These are phyloP conservation scores for Camptogramma bilineatum DNA, from an alignment of 2,888 invertebrate species.

Conservation along the genomic window DNA sequence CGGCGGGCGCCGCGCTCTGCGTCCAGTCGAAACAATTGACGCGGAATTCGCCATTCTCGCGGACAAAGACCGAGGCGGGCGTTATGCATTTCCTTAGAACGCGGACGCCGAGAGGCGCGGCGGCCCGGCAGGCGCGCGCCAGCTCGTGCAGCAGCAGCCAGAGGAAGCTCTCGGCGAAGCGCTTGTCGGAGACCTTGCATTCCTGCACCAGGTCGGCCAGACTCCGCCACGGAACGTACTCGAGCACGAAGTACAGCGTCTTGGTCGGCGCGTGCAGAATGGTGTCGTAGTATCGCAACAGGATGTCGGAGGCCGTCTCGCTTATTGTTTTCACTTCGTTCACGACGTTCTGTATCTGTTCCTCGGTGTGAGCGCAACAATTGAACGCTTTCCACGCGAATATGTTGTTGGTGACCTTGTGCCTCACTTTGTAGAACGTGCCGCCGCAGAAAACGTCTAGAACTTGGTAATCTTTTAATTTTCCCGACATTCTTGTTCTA, in stretches of 20 bases:
- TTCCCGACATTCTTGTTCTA: constrained; percentile 67
- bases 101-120: constrained; percentile 60
- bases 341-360: constrained; percentile 75
- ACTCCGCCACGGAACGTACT: constrained; percentile 73
- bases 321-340: constrained; percentile 77
- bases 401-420: constrained; percentile 82
- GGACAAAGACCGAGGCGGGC: constrained; percentile 66
- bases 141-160: constrained; percentile 76
- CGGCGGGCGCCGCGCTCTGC: constrained; percentile 34
- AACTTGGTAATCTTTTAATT: constrained; percentile 81
- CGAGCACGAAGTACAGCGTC: constrained; percentile 80
- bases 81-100: constrained; percentile 67
- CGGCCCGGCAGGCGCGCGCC: constrained; percentile 63
- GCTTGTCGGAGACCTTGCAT: constrained; percentile 64
- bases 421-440: constrained; percentile 82
- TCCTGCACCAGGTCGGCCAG: constrained; percentile 65
- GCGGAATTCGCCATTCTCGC: constrained; percentile 66
- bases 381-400: constrained; percentile 82
- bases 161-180: constrained; percentile 71
- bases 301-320: constrained; percentile 65
- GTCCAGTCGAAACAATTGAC: constrained; percentile 73
- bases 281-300: constrained; percentile 77
- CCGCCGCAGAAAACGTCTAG: constrained; percentile 79
- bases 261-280: constrained; percentile 78
- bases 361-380: constrained; percentile 72